phyloP scores from a whole-genome alignment of 2,113 vertebrate genomes.

The Erinaceus europaeus region DNA sequence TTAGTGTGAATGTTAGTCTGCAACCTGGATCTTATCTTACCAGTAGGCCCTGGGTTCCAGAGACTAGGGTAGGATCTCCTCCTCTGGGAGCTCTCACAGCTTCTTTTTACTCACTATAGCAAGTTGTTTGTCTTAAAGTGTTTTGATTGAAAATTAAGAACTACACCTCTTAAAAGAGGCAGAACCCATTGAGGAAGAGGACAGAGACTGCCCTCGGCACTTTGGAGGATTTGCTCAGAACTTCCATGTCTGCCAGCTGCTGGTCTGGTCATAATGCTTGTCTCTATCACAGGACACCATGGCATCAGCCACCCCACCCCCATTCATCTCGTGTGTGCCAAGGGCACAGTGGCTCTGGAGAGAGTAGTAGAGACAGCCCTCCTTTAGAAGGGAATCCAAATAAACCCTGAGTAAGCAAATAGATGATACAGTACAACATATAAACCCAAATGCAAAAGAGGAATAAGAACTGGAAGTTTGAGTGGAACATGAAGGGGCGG shows the following conservation, averaged over 20 bases:
- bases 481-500: no score
- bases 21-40: not conserved
- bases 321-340: not conserved
- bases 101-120: not conserved
- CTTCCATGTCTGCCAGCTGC: not conserved
- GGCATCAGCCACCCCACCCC: not conserved
- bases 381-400: not conserved
- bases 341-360: not conserved
- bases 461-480: not conserved
- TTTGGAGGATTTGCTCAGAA: not conserved
- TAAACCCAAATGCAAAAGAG: not conserved
- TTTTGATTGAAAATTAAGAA: not conserved
- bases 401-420: not conserved
- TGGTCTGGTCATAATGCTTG: not conserved
- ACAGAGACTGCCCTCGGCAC: no score
- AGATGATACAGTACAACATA: no score
- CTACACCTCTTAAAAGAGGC: not conserved
- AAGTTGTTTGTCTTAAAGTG: not conserved
- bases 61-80: not conserved
- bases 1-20: no score
- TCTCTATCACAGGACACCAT: not conserved
- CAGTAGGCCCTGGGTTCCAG: not conserved
- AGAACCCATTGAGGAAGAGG: not conserved
- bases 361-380: not conserved
- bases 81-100: not conserved